Conservation (phyloP, 2,888 invertebrate species). For the Euplagia quadripunctaria region DNA sequence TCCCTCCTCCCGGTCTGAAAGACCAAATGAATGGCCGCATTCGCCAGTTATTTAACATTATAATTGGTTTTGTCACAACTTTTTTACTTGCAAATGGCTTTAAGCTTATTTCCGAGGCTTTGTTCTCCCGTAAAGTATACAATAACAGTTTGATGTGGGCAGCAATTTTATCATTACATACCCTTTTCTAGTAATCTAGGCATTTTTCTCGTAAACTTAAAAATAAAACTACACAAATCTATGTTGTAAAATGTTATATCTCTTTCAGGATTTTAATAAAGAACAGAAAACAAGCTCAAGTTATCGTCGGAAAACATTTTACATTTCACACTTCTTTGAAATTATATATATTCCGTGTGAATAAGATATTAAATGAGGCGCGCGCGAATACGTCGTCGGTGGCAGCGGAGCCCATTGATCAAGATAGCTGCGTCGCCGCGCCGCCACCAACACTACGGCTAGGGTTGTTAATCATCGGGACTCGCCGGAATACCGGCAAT, state of each 20-base stretch:
- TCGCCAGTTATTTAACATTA: slow-evolving; percentile 52
- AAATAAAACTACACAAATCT: neutral
- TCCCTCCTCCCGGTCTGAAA: slow-evolving; percentile 27
- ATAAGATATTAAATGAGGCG: slow-evolving; percentile 54
- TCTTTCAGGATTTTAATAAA: neutral
- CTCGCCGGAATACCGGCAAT: neutral
- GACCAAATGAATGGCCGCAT: slow-evolving; percentile 47
- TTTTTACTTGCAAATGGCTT: slow-evolving; percentile 36
- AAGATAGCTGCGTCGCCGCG: slow-evolving; percentile 2
- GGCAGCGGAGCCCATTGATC: slow-evolving; percentile 11
- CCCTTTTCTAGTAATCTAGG: neutral
- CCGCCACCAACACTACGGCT: neutral
- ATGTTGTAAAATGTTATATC: neutral
- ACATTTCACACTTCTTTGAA: slow-evolving; percentile 21
- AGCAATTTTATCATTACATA: neutral
- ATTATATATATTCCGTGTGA: slow-evolving; percentile 46
- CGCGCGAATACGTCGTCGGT: slow-evolving; percentile 17
- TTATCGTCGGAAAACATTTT: slow-evolving; percentile 8
- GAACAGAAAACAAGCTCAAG: neutral
- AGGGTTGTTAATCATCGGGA: slow-evolving; percentile 1
- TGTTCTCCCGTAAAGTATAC: too few species aligned
- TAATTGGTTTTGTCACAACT: slow-evolving; percentile 52
- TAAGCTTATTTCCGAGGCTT: slow-evolving; percentile 34
- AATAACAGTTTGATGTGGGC: too few species aligned
- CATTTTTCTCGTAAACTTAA: neutral